A percentile compares a stretch with the other conserved stretches of the same genome.
Conservation (phyloP, 2,797 vertebrate species). For the Sebastes diaconus region DNA sequence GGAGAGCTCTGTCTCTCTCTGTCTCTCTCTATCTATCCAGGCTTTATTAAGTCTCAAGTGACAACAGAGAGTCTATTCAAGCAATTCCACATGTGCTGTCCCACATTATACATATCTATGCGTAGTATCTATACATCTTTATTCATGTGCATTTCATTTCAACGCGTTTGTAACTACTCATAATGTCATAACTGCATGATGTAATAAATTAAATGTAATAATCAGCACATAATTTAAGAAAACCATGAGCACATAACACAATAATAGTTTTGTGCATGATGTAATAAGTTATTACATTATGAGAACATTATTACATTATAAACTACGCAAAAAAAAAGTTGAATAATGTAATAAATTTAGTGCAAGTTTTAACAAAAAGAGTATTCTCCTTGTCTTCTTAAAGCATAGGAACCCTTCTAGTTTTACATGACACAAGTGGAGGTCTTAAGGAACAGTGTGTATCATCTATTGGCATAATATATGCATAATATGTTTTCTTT, state of each 20-base stretch:
- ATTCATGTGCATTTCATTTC: conserved; percentile 22
- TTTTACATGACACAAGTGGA: too few species aligned
- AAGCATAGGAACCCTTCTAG: too few species aligned
- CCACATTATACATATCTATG: not conserved
- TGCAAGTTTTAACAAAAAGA: too few species aligned
- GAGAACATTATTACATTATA: too few species aligned
- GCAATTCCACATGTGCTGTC: conserved; percentile 6
- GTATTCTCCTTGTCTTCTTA: too few species aligned
- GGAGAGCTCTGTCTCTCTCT: conserved; percentile 2
- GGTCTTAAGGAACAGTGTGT: too few species aligned
- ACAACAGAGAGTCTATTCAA: conserved; percentile 50
- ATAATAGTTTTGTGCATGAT: not conserved
- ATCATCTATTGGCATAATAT: too few species aligned
- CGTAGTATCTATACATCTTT: conserved; percentile 18
- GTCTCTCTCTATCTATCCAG: conserved; percentile 13
- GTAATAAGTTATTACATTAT: not conserved
- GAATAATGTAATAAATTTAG: not conserved
- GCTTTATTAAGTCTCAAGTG: conserved; percentile 50
- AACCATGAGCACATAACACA: not conserved
- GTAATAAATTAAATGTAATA: not conserved
- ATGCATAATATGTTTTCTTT: too few species aligned
- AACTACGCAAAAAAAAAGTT: not conserved
- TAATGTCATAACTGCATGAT: not conserved
- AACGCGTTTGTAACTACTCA: not conserved
- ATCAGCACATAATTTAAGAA: too few species aligned